Percentiles rank a stretch among this genome's conserved stretches.
These are phyloP conservation scores for Sialia sialis DNA, from an alignment of 2,113 vertebrate genomes.

Conservation along the genomic window DNA sequence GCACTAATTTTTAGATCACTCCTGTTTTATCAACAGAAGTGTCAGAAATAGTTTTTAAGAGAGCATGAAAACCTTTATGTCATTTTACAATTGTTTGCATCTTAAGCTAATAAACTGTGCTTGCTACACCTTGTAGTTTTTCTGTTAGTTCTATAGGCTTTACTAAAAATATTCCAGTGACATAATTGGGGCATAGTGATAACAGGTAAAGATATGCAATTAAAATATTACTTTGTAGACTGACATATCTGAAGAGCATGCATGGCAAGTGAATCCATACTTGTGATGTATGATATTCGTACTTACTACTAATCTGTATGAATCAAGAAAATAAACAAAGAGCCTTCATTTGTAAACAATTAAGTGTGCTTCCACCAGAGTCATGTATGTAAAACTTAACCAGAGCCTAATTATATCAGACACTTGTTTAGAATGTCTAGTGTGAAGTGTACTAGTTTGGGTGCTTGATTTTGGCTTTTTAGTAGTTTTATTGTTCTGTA, in stretches of 20 bases:
- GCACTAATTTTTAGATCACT: constrained; percentile 24
- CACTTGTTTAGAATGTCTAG: not conserved
- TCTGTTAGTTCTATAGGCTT: constrained; percentile 44
- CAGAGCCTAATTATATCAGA: not conserved
- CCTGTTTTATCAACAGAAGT: constrained; percentile 27
- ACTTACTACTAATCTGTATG: constrained; percentile 28
- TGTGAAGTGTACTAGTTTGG: not conserved
- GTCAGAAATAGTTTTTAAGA: constrained; percentile 32
- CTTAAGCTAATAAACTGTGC: constrained; percentile 52
- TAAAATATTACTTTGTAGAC: constrained; percentile 58
- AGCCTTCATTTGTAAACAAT: constrained; percentile 49
- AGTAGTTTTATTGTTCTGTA: not conserved
- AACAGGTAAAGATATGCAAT: constrained; percentile 57
- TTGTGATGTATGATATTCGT: constrained; percentile 47
- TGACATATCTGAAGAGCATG: constrained; percentile 56
- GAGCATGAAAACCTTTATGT: constrained; percentile 45
- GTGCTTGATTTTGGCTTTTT: not conserved
- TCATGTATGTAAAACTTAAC: constrained; percentile 1
- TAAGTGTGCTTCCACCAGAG: not conserved
- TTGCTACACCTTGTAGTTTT: constrained; percentile 42
- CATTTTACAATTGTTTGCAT: constrained; percentile 45
- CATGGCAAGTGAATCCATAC: constrained; percentile 29
- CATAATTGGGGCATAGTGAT: constrained; percentile 57
- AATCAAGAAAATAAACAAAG: constrained; percentile 58
- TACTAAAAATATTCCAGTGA: constrained; percentile 54